phyloP scores from a whole-genome alignment of 2,113 vertebrate genomes.

The Cygnus atratus region DNA sequence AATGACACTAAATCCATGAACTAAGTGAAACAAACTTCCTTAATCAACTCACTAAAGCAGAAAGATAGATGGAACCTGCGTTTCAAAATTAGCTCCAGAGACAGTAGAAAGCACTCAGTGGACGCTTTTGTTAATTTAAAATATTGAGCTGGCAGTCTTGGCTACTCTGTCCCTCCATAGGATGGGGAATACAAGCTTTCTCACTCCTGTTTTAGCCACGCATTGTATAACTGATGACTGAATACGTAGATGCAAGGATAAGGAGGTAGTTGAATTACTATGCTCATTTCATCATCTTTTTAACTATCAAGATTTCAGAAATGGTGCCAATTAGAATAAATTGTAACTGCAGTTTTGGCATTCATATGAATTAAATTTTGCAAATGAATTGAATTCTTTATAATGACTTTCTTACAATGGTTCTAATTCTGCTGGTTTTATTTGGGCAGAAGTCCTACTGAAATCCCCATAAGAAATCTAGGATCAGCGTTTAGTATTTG shows the following conservation, averaged over 20 bases:
- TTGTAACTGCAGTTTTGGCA: not conserved
- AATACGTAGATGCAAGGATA: not conserved
- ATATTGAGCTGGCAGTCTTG: not conserved
- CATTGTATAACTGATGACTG: not conserved
- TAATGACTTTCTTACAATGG: conserved; percentile 22
- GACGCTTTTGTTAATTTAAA: not conserved
- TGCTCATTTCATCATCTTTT: not conserved
- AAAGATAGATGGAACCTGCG: not conserved
- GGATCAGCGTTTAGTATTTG: conserved; percentile 46
- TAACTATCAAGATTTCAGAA: not conserved
- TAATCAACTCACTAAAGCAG: not conserved
- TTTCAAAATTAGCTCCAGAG: not conserved
- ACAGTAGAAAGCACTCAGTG: not conserved
- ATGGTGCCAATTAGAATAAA: not conserved
- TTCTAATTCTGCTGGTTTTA: not conserved
- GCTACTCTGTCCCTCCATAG: not conserved
- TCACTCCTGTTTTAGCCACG: not conserved
- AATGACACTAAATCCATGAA: not conserved
- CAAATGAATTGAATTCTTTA: not conserved
- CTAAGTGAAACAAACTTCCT: not conserved
- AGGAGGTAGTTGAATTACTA: not conserved
- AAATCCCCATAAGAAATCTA: not conserved
- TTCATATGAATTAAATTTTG: conserved; percentile 31
- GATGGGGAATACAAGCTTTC: not conserved
- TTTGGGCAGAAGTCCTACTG: not conserved